phyloP scores from a whole-genome alignment of 2,797 vertebrate genomes.

The Takifugu rubripes region DNA sequence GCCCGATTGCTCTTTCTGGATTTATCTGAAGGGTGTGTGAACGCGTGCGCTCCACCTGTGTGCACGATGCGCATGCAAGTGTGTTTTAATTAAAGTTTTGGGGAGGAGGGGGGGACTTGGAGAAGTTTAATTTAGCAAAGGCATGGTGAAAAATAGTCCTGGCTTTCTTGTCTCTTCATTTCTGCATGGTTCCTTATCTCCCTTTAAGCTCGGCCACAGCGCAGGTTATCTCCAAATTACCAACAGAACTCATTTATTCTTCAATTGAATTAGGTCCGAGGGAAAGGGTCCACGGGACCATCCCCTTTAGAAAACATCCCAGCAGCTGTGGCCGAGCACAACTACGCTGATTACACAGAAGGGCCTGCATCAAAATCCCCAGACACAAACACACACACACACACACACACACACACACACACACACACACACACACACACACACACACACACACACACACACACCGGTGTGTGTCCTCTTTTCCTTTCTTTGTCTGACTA shows the following conservation, averaged over 20 bases:
- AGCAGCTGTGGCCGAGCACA: slow-evolving; percentile 42
- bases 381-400: slow-evolving; percentile 38
- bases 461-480: slow-evolving; percentile 10
- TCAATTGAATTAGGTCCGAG: slow-evolving; percentile 74
- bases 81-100: slow-evolving; percentile 78
- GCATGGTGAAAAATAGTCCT: slow-evolving; percentile 71
- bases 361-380: slow-evolving; percentile 64
- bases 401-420: too few species aligned
- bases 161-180: slow-evolving; percentile 76
- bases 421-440: too few species aligned
- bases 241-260: slow-evolving; percentile 80
- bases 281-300: slow-evolving; percentile 48
- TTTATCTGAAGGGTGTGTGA: slow-evolving; percentile 58
- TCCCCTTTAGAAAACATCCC: slow-evolving; percentile 58
- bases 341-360: slow-evolving; percentile 55
- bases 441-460: too few species aligned
- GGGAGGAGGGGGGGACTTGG: slow-evolving; percentile 49
- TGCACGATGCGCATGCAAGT: slow-evolving; percentile 60
- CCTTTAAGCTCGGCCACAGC: slow-evolving; percentile 62
- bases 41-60: slow-evolving; percentile 20
- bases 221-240: slow-evolving; percentile 81
- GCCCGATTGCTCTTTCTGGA: slow-evolving; percentile 57
- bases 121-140: slow-evolving; percentile 72
- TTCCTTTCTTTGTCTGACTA: slow-evolving; percentile 31
- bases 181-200: slow-evolving; percentile 71